Evolutionary conservation across 1,140 invertebrate genomes (phyloP).

Genomic region (Lutraria rhynchaena): DNA sequence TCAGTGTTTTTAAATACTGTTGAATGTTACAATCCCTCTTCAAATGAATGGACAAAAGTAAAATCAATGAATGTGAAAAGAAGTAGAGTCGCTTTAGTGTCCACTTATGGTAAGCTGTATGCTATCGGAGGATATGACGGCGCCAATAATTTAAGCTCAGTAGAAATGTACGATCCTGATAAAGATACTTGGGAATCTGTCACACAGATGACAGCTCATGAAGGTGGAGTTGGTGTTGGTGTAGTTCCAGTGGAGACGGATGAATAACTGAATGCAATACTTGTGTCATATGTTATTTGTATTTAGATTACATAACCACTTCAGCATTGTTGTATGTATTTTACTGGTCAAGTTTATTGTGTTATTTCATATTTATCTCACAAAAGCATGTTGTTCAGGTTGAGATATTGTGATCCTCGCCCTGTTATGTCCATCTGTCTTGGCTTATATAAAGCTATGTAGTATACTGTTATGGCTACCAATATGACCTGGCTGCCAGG

Average conservation of each 20-base stretch:
- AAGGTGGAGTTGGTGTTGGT: slow-evolving; percentile 94
- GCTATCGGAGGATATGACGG: slow-evolving; percentile 86
- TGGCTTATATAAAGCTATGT: too few relatives aligned
- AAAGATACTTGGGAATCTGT: slow-evolving; percentile 84
- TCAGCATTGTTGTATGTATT: too few relatives aligned
- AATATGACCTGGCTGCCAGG: too few relatives aligned
- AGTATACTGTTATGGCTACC: too few relatives aligned
- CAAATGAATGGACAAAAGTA: slow-evolving; percentile 88
- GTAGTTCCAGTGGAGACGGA: slow-evolving; percentile 86
- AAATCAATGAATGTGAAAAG: slow-evolving; percentile 93
- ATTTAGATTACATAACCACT: too few relatives aligned
- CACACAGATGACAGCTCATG: slow-evolving; percentile 93
- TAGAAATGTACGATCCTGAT: slow-evolving; percentile 79
- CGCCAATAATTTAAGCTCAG: slow-evolving; percentile 77
- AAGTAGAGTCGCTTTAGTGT: slow-evolving; percentile 91
- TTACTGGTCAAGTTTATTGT: too few relatives aligned
- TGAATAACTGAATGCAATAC: neutral
- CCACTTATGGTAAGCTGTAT: slow-evolving; percentile 94
- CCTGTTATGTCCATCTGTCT: too few relatives aligned
- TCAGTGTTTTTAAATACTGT: slow-evolving; percentile 79
- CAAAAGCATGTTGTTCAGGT: too few relatives aligned
- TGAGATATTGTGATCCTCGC: too few relatives aligned
- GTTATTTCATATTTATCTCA: too few relatives aligned
- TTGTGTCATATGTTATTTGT: too few relatives aligned
- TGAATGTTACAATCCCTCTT: slow-evolving; percentile 79